Conservation (phyloP, 2,113 vertebrate species). For the Menidia beryllina region DNA sequence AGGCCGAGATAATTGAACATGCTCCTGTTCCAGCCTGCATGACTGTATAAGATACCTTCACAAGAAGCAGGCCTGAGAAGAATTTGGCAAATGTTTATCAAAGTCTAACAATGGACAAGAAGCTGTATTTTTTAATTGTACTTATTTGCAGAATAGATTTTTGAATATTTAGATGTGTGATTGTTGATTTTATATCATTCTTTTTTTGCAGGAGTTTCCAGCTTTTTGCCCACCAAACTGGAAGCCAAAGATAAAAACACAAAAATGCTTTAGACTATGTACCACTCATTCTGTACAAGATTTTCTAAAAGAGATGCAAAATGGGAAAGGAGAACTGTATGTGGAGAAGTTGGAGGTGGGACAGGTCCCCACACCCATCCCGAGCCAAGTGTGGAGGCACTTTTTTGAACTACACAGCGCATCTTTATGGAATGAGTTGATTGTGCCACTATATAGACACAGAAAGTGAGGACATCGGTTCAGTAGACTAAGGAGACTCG, state of each 20-base stretch:
- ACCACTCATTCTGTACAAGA: slow-evolving; percentile 32
- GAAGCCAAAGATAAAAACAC: slow-evolving; percentile 2
- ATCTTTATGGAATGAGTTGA: slow-evolving; percentile 76
- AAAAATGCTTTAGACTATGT: slow-evolving; percentile 38
- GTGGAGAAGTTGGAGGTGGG: slow-evolving; percentile 68
- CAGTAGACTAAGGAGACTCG: slow-evolving; percentile 31
- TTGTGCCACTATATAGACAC: slow-evolving; percentile 37
- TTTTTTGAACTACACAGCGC: slow-evolving; percentile 40
- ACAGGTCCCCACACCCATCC: slow-evolving; percentile 53
- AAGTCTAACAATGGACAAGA: too few species aligned
- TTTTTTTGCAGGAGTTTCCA: slow-evolving; percentile 39
- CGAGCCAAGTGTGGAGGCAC: slow-evolving; percentile 41
- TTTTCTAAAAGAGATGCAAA: slow-evolving; percentile 47
- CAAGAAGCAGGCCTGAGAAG: too few species aligned
- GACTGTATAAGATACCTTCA: too few species aligned
- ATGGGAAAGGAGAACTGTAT: slow-evolving; percentile 64
- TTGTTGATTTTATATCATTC: not conserved
- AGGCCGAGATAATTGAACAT: too few species aligned
- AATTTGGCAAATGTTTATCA: too few species aligned
- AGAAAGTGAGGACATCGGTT: slow-evolving; percentile 44
- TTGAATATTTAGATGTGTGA: not conserved
- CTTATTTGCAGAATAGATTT: not conserved
- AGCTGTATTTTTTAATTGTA: not conserved
- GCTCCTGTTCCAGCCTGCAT: too few species aligned
- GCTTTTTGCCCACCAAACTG: slow-evolving; percentile 1